Percentiles rank a stretch among this genome's conserved stretches.
Evolutionary conservation across 2,888 invertebrate species (phyloP).

Genomic region (Lamellibrachia columna): DNA sequence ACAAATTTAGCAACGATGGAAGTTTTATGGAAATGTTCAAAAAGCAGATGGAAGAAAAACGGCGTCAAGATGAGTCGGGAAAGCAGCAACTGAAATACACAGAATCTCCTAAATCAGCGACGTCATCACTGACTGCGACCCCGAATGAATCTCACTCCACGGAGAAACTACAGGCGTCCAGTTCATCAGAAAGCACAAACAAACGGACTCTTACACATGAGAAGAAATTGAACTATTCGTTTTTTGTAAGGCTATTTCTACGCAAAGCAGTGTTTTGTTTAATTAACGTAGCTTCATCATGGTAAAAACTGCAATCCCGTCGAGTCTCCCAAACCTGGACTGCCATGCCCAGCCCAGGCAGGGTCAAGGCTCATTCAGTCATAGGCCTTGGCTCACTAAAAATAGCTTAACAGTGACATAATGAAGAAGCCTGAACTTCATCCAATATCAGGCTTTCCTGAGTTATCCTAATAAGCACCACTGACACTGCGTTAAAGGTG

Average conservation of each 20-base stretch:
- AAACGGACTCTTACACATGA: neutral
- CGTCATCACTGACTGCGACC: neutral
- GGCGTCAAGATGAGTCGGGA: neutral
- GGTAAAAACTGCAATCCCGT: neutral
- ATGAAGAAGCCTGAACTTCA: neutral
- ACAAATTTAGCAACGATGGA: conserved; percentile 83
- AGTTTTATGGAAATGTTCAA: conserved; percentile 92
- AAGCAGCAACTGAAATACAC: neutral
- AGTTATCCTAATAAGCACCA: too few species aligned
- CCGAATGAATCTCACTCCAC: neutral
- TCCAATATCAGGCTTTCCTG: neutral
- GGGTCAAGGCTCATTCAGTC: neutral
- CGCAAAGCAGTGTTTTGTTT: neutral
- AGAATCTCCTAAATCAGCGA: neutral
- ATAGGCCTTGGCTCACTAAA: neutral
- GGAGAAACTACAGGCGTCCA: neutral
- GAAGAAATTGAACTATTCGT: conserved; percentile 13
- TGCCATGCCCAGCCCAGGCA: too few species aligned
- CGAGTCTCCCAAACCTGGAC: neutral
- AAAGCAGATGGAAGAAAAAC: conserved; percentile 65
- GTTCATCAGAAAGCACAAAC: neutral
- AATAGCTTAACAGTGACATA: neutral
- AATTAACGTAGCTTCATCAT: neutral
- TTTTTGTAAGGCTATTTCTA: conserved; percentile 10
- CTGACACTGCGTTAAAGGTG: too few species aligned